Percentiles rank a stretch among this genome's conserved stretches.
Conservation (phyloP, 2,888 invertebrate genomes). For the Pachymerium ferrugineum region DNA sequence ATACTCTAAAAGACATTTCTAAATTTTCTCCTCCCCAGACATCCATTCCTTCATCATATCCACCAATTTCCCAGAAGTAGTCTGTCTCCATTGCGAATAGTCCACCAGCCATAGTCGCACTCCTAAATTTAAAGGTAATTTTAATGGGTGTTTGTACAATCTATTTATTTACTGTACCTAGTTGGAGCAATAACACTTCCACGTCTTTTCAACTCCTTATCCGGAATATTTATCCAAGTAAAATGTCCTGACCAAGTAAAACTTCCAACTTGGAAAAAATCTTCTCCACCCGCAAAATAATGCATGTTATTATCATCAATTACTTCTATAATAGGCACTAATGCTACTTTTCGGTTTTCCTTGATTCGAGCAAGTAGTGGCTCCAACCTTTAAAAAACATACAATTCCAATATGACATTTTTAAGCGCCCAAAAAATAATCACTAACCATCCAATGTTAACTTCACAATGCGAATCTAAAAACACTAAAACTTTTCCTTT, state of each 20-base stretch:
- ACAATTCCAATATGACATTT: background rate
- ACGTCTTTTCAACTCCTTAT: slow-evolving; percentile 58
- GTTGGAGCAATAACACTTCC: slow-evolving; percentile 60
- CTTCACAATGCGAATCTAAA: slow-evolving; percentile 89
- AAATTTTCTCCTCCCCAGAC: slow-evolving; percentile 97
- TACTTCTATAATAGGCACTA: slow-evolving; percentile 92
- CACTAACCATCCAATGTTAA: slow-evolving; percentile 62
- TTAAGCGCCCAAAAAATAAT: background rate
- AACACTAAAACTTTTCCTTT: slow-evolving; percentile 75
- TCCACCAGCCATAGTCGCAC: slow-evolving; percentile 99
- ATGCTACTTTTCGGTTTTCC: slow-evolving; percentile 68
- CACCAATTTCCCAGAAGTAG: slow-evolving; percentile 93
- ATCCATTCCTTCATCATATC: slow-evolving; percentile 94
- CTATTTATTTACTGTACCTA: slow-evolving; percentile 49
- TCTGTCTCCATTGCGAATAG: slow-evolving; percentile 85
- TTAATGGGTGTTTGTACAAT: background rate
- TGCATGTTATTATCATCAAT: slow-evolving; percentile 75
- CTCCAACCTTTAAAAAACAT: slow-evolving; percentile 58
- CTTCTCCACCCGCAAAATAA: slow-evolving; percentile 58
- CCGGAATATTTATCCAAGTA: slow-evolving; percentile 78
- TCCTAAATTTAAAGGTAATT: slow-evolving; percentile 47
- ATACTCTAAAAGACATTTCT: slow-evolving; percentile 90
- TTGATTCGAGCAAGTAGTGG: slow-evolving; percentile 81
- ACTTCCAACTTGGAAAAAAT: slow-evolving; percentile 62
- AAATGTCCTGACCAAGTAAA: slow-evolving; percentile 88